phyloP scores from a whole-genome alignment of 2,888 invertebrate genomes.

The Artemia sinica region DNA sequence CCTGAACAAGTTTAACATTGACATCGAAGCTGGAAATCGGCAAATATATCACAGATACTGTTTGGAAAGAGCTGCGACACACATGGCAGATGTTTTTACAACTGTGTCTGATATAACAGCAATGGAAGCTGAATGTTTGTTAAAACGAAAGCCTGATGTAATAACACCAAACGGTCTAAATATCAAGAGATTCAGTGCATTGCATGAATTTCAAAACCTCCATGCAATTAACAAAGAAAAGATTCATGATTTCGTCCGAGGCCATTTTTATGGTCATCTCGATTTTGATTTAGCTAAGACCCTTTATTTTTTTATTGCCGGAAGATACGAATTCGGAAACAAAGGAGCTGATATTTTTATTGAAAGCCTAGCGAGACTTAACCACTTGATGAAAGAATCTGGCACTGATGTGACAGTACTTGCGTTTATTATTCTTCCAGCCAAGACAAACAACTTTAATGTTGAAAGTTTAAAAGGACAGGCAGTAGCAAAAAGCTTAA shows the following conservation, averaged over 20 bases:
- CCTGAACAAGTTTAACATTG: slow-evolving; percentile 71
- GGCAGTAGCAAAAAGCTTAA: slow-evolving; percentile 86
- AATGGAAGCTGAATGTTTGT: slow-evolving; percentile 77
- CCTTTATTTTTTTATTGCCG: slow-evolving; percentile 94
- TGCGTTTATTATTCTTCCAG: slow-evolving; percentile 94
- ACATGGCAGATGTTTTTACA: slow-evolving; percentile 82
- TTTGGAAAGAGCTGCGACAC: slow-evolving; percentile 84
- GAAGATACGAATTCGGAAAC: slow-evolving; percentile 52
- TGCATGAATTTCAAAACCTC: slow-evolving; percentile 97
- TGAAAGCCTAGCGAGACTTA: slow-evolving; percentile 81
- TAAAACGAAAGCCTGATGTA: slow-evolving; percentile 42
- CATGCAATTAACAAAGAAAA: slow-evolving; percentile 94
- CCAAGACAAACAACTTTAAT: slow-evolving; percentile 93
- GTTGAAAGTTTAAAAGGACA: slow-evolving; percentile 92
- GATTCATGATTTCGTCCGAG: slow-evolving; percentile 90
- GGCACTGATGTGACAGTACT: slow-evolving; percentile 82
- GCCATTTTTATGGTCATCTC: slow-evolving; percentile 97
- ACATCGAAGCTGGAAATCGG: slow-evolving; percentile 92
- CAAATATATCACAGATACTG: slow-evolving; percentile 98
- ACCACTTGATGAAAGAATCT: slow-evolving; percentile 75
- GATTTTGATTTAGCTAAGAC: slow-evolving; percentile 97
- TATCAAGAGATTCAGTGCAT: slow-evolving; percentile 92
- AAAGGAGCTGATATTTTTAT: slow-evolving; percentile 85
- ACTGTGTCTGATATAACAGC: slow-evolving; percentile 94
- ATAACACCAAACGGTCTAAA: slow-evolving; percentile 96